Evolutionary conservation across 2,113 vertebrate genomes (phyloP), one percentile per base, ranked within the genome.

Genomic region (Myotis brandtii): DNA sequence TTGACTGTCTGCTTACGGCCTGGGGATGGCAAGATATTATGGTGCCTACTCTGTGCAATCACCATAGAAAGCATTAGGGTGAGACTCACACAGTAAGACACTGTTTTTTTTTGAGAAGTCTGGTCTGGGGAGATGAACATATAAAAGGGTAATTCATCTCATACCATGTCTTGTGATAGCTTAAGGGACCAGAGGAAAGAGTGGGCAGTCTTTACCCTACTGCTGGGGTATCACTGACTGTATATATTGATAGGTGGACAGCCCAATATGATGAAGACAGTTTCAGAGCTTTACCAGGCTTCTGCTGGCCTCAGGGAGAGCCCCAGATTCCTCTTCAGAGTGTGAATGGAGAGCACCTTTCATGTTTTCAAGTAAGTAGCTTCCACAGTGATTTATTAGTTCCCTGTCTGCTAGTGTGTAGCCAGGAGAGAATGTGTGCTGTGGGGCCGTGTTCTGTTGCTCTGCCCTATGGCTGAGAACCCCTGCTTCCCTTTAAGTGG

Each of bases 221-320:
- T 64, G 46, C 12, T 62, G 46, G 11, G 10, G 5, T 80, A 23
- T 92, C 25, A 32, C 62, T 37, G 10, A 69, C 34, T 72, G 10
- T 32, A 12, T 67, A 25, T 8, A 8, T 7, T n/a, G 43, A 43
- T 69, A 69, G 59, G 5, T 46, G 32, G 66, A 67, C 52, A 59
- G 7, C 62, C 13, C 32, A 59, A 4, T 79, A 2, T 8, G 50
- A 62, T 54, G 21, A 34, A 70, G 43, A 62, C 34, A 40, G 23
- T 80, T 73, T 62, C 67, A 86, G 72, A 64, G 30, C 46, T 69
- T 97, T 73, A 77, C 20, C 20, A 64, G 48, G 79, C 9, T 84
- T 77, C 50, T 84, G 64, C 67, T 21, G 62, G 72, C 46, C 48
- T 76, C 6, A 18, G 27, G 50, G 23, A 82, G 4, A 59, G 52